Evolutionary conservation across 2,888 invertebrate species (phyloP).

Genomic region (Stegophylla sp.): DNA sequence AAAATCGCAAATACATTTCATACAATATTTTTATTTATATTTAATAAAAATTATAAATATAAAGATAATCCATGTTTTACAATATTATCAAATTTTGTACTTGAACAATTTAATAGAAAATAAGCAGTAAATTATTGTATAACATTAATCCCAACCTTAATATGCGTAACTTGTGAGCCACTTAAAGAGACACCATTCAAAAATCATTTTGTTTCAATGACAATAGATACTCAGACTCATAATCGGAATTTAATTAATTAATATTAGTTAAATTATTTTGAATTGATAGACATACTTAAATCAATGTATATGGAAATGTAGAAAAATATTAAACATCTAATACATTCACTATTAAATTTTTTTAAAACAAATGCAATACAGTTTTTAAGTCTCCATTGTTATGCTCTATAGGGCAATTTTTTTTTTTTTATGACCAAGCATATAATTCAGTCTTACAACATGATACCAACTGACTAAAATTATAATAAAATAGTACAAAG

Average conservation of each 20-base stretch:
- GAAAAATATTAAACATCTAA: slow-evolving; percentile 28
- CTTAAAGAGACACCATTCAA: not conserved
- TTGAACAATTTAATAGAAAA: not conserved
- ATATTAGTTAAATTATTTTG: not conserved
- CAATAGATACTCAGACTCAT: not conserved
- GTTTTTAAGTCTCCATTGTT: slow-evolving; percentile 20
- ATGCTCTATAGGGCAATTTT: slow-evolving; percentile 13
- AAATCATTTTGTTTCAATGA: not conserved
- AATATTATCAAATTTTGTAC: not conserved
- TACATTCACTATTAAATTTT: slow-evolving; percentile 18
- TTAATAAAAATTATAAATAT: slow-evolving; percentile 20
- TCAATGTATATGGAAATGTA: slow-evolving; percentile 14
- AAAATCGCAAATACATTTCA: not conserved
- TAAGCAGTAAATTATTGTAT: not conserved
- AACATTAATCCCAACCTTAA: not conserved
- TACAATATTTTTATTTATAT: not conserved
- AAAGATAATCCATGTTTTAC: not conserved
- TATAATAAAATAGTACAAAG: slow-evolving; percentile 35
- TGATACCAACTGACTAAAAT: slow-evolving; percentile 46
- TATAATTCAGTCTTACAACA: slow-evolving; percentile 52
- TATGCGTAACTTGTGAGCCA: not conserved
- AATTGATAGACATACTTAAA: not conserved
- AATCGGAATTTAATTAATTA: not conserved
- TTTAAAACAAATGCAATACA: slow-evolving; percentile 32
- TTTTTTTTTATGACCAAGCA: slow-evolving; percentile 27